Percentiles rank a stretch among this genome's conserved stretches.
phyloP scores from a whole-genome alignment of 2,888 invertebrate genomes.

The Pristionchus arcanus region DNA sequence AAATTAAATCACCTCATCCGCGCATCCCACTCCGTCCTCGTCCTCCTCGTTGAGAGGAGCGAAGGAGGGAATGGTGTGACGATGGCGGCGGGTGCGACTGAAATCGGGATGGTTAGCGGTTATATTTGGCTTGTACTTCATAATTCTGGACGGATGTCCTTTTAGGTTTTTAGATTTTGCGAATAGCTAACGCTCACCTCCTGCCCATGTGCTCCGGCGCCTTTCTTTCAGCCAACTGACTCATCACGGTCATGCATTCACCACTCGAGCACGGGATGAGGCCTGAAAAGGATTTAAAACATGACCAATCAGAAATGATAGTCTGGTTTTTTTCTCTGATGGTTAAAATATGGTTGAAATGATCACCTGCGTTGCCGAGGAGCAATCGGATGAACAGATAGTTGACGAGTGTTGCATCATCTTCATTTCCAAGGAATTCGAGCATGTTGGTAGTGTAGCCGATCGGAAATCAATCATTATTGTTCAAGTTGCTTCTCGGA shows the following conservation, averaged over 20 bases:
- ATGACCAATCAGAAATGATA: too few species aligned
- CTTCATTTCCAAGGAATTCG: not conserved
- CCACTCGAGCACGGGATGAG: conserved; percentile 34
- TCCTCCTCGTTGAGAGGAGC: not conserved
- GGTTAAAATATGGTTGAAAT: not conserved
- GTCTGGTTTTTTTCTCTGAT: too few species aligned
- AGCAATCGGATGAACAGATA: conserved; percentile 64
- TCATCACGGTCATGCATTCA: not conserved
- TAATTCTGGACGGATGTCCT: too few species aligned
- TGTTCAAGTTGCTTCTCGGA: too few species aligned
- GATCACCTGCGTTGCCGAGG: not conserved
- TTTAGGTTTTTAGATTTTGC: too few species aligned
- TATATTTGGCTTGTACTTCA: too few species aligned
- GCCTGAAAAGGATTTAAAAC: not conserved
- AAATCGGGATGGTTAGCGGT: not conserved
- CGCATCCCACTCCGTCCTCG: conserved; percentile 33
- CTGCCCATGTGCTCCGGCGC: not conserved
- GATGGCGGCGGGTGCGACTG: not conserved
- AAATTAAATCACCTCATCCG: not conserved
- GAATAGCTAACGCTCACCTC: not conserved
- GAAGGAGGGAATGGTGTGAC: not conserved
- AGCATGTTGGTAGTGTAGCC: not conserved
- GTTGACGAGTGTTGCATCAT: conserved; percentile 60
- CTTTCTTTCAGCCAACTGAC: not conserved
- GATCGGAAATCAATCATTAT: not conserved